These are phyloP conservation scores for Phrynocephalus versicolor DNA, from an alignment of 2,113 vertebrate species.

Conservation along the genomic window DNA sequence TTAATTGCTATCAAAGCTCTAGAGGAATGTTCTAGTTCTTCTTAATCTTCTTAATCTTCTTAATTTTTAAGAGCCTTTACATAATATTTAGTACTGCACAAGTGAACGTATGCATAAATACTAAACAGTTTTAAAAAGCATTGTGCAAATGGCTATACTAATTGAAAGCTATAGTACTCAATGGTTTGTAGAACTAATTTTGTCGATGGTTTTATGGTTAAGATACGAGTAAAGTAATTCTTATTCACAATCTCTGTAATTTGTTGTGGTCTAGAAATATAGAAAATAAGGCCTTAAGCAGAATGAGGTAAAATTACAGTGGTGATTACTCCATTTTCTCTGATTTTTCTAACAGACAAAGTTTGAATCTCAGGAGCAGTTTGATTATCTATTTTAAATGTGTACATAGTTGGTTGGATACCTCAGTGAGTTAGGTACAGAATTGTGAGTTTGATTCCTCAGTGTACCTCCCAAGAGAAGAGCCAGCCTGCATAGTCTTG, in stretches of 20 bases:
- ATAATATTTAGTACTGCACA: neutral
- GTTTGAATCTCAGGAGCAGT: neutral
- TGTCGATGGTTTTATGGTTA: neutral
- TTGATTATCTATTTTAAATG: slow-evolving; percentile 14
- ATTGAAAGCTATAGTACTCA: slow-evolving; percentile 14
- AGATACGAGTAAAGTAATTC: neutral
- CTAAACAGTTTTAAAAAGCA: neutral
- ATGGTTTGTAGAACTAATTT: neutral
- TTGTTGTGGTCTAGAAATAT: neutral
- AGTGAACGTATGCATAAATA: slow-evolving; percentile 6
- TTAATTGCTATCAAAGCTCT: neutral
- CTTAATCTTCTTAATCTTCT: neutral
- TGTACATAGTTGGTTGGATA: no score
- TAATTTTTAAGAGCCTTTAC: neutral
- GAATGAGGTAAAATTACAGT: slow-evolving; percentile 1
- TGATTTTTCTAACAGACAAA: neutral
- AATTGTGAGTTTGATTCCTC: no score
- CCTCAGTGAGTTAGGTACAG: no score
- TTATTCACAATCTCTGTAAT: neutral
- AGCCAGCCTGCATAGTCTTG: no score
- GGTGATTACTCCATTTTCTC: neutral
- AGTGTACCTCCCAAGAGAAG: no score
- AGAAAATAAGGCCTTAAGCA: neutral
- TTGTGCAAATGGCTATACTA: slow-evolving; percentile 7
- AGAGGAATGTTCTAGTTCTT: neutral